These are phyloP conservation scores for Mylabris sibirica DNA, from an alignment of 2,888 invertebrate species.

Conservation along the genomic window DNA sequence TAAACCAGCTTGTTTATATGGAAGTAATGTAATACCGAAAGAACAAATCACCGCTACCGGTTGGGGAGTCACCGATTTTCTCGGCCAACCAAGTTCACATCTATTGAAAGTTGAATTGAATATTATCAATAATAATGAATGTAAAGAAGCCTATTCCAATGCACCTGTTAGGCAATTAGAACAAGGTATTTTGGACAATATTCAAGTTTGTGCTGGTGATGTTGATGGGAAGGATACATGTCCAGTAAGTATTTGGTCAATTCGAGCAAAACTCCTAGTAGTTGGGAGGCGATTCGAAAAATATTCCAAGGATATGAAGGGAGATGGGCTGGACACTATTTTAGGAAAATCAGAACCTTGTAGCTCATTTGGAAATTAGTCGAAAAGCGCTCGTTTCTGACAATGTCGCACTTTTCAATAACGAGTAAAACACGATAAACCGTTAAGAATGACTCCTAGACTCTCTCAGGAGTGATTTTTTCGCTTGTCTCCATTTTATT, in stretches of 20 bases:
- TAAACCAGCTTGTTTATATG: conserved; percentile 62
- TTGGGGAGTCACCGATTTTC: conserved; percentile 61
- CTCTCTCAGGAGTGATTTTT: no score
- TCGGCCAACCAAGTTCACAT: conserved; percentile 52
- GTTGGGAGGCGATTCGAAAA: no score
- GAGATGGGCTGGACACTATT: no score
- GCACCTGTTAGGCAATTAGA: conserved; percentile 45
- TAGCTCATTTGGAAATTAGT: no score
- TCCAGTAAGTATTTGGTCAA: conserved; percentile 61
- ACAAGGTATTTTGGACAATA: conserved; percentile 61
- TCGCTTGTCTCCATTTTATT: no score
- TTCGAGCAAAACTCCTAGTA: no score
- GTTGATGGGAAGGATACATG: conserved; percentile 63
- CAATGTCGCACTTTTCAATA: no score
- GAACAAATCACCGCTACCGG: conserved; percentile 58
- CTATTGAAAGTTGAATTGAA: conserved; percentile 64
- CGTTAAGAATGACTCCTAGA: no score
- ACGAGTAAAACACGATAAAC: no score
- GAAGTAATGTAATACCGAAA: conserved; percentile 35
- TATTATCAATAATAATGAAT: conserved; percentile 54
- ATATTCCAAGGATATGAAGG: no score
- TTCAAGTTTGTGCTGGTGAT: conserved; percentile 66
- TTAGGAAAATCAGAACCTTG: no score
- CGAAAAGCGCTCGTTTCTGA: no score
- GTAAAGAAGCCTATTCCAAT: conserved; percentile 52